phyloP scores from a whole-genome alignment of 2,113 vertebrate species.

The Peucedramus taeniatus region DNA sequence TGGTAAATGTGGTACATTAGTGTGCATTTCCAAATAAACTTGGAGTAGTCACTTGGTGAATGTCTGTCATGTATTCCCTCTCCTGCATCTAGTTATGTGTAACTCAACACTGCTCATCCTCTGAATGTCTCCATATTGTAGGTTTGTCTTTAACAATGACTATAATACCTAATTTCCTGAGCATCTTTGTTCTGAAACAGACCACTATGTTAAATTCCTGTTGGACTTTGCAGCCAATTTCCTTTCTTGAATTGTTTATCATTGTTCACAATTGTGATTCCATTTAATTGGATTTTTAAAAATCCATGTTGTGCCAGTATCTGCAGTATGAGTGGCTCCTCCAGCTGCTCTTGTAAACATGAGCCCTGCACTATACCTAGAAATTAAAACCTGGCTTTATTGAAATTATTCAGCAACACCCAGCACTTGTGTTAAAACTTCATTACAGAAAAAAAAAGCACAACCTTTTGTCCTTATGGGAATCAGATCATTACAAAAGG shows the following conservation, averaged over 20 bases:
- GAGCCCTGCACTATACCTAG: background rate
- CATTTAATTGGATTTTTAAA: background rate
- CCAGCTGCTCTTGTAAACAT: background rate
- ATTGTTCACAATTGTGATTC: background rate
- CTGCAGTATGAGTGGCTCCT: background rate
- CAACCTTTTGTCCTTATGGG: accelerated
- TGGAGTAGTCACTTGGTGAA: background rate
- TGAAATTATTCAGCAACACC: background rate
- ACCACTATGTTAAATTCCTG: background rate
- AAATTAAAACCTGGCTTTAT: background rate
- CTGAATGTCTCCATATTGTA: background rate
- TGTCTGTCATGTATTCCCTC: background rate
- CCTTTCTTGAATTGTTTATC: background rate
- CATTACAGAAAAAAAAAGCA: background rate
- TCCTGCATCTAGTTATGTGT: background rate
- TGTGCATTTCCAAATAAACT: background rate
- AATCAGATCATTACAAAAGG: no score
- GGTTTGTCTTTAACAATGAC: background rate
- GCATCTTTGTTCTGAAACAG: background rate
- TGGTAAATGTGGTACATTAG: background rate
- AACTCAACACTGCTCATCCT: background rate
- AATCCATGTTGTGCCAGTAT: background rate
- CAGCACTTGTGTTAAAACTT: accelerated
- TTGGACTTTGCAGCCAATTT: background rate
- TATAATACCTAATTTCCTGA: background rate